Percentiles rank a stretch among this genome's conserved stretches.
phyloP scores from a whole-genome alignment of 30 jellyfish, hydroid and myxozoan species.

The Turritopsis dohrnii region DNA sequence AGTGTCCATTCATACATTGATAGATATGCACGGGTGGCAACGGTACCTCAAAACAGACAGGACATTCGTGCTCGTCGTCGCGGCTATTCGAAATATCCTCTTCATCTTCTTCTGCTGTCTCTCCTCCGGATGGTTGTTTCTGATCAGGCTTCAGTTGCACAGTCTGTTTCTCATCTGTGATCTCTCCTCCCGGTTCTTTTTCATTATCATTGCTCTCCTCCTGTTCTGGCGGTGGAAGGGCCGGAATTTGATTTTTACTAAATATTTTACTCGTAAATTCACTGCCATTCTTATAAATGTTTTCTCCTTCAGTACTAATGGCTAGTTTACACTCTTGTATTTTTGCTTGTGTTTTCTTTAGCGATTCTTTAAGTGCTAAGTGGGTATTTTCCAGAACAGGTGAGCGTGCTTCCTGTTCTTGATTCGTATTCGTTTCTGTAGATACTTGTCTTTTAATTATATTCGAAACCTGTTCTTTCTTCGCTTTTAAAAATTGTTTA shows the following conservation, averaged over 20 bases:
- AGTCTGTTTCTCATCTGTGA: background rate
- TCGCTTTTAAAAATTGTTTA: background rate
- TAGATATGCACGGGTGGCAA: conserved; percentile 39
- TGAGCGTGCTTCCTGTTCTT: background rate
- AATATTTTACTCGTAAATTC: background rate
- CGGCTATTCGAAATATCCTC: background rate
- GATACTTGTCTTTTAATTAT: background rate
- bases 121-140: background rate
- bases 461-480: conserved; percentile 18
- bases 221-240: background rate
- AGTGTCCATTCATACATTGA: conserved; percentile 40
- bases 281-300: background rate
- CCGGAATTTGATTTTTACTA: background rate
- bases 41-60: conserved; percentile 37
- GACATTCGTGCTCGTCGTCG: conserved; percentile 38
- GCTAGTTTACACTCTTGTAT: conserved; percentile 1
- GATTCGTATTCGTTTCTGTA: background rate
- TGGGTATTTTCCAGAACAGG: background rate
- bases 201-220: background rate
- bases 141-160: background rate
- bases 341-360: background rate
- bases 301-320: background rate
- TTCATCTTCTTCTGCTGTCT: background rate
- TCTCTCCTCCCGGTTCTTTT: background rate
- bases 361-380: background rate